Base-by-base conservation (phyloP, 2,888 invertebrate species). In the Carcina quercana region DNA sequence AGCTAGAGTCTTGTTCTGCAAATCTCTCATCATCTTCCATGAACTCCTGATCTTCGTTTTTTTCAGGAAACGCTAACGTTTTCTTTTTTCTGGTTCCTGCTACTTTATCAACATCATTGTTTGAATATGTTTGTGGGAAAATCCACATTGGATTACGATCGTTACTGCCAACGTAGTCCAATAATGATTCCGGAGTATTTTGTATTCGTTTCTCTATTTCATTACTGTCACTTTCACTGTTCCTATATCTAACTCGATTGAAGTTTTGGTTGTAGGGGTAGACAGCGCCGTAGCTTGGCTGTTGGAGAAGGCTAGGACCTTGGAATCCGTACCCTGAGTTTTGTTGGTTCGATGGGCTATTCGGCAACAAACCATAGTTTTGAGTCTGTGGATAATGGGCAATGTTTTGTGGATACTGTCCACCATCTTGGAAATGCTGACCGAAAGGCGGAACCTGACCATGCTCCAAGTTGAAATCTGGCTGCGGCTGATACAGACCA, bases 161-260 rank as follows among this genome's bases (percentile, higher is more conserved):
- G 28, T 43, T 41, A 17, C 48, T 31, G 26, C 42, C 40, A 25
- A 40, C 39, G 2, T 47, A 43, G 31, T 45, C 42, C 41, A 25
- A 47, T 43, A 27, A 47, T 32, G 5, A n/a, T 33, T 47, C 13
- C 63, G 70, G 37, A 37, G 15, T 28, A 21, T 71, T 75, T 51
- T 78, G 70, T 39, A 79, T 75, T 7, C 78, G 58, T 43, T 61
- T 67, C 38, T 78, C 54, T 22, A 68, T 66, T 42, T 43, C 42
- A 13, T 47, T 47, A 10, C 1, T 7, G 13, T 39, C 30, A 12
- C 37, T 41, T n/a, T 40, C 22, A 20, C 38, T 25, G 32, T 47
- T 46, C 43, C 44, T 62, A 25, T 38, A 57, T 41, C 34, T 43
- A 22, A 46, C 41, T 25, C 42, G 38, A 30, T 52, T 54, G 13